These are phyloP conservation scores for Epizoanthus stellaris DNA, from an alignment of 92 coral and sea anemone genomes.

Conservation along the genomic window DNA sequence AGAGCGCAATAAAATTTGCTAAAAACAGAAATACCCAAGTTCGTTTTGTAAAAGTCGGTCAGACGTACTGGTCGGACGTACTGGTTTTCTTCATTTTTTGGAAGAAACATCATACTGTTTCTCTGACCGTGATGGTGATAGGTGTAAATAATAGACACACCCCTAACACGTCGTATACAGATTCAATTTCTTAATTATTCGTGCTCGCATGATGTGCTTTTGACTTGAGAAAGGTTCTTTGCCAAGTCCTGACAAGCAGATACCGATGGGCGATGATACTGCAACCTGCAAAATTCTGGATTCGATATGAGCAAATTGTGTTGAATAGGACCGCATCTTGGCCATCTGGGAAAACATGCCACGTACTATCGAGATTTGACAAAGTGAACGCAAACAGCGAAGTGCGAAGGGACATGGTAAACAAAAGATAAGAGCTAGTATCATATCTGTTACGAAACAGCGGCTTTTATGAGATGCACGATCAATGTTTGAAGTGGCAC, in stretches of 20 bases:
- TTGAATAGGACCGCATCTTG: not conserved
- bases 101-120: too few species aligned
- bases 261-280: not conserved
- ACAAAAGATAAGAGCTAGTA: constrained; percentile 12
- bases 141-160: too few species aligned
- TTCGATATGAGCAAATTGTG: not conserved
- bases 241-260: not conserved
- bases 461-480: not conserved
- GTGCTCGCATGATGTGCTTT: constrained; percentile 5
- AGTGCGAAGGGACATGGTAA: not conserved
- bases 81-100: too few species aligned
- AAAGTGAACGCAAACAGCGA: not conserved
- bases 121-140: too few species aligned
- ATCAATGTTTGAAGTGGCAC: not conserved
- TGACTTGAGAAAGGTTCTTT: constrained; percentile 21
- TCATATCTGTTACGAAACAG: not conserved
- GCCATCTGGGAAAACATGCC: constrained; percentile 19
- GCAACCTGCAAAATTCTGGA: constrained; percentile 5
- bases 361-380: constrained; percentile 6
- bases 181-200: constrained; percentile 10
- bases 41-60: too few species aligned
- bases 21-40: too few species aligned
- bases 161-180: not conserved
- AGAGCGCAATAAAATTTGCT: too few species aligned
- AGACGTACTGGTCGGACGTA: too few species aligned